Evolutionary conservation across 2,797 vertebrate genomes (phyloP).

Genomic region (Balearica regulorum): DNA sequence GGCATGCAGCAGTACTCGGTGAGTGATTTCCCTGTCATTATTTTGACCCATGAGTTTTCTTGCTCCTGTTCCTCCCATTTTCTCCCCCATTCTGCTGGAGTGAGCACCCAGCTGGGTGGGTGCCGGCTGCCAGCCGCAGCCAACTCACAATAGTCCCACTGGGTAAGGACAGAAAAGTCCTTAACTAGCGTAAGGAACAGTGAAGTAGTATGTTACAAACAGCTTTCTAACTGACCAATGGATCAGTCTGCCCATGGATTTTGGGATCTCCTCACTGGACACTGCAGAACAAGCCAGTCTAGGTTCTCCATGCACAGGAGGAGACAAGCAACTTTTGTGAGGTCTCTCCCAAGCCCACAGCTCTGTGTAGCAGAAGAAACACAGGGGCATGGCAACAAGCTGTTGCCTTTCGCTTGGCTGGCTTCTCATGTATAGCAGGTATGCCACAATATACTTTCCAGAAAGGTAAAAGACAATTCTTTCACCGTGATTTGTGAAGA

Average conservation of each 20-base stretch:
- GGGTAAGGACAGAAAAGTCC: background rate
- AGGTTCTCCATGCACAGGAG: background rate
- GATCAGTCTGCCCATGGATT: background rate
- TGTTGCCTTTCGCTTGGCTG: background rate
- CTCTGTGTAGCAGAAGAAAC: background rate
- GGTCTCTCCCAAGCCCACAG: background rate
- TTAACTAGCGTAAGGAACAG: background rate
- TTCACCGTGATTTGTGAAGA: background rate
- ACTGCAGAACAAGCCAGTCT: background rate
- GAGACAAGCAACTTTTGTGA: background rate
- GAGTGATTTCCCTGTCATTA: background rate
- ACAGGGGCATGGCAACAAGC: background rate
- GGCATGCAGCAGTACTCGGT: background rate
- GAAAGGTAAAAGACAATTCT: background rate
- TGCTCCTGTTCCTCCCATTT: background rate
- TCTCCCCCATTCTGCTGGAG: background rate
- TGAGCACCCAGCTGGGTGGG: background rate
- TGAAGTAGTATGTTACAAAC: background rate
- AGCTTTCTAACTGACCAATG: background rate
- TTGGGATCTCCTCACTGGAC: background rate
- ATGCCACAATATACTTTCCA: background rate
- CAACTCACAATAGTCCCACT: background rate
- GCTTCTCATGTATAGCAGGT: background rate
- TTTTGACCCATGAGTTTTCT: background rate
- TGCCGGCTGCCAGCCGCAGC: background rate